Evolutionary conservation across 2,797 vertebrate genomes (phyloP), one percentile per base, ranked within the genome.

Genomic region (Eidolon dupreanum): DNA sequence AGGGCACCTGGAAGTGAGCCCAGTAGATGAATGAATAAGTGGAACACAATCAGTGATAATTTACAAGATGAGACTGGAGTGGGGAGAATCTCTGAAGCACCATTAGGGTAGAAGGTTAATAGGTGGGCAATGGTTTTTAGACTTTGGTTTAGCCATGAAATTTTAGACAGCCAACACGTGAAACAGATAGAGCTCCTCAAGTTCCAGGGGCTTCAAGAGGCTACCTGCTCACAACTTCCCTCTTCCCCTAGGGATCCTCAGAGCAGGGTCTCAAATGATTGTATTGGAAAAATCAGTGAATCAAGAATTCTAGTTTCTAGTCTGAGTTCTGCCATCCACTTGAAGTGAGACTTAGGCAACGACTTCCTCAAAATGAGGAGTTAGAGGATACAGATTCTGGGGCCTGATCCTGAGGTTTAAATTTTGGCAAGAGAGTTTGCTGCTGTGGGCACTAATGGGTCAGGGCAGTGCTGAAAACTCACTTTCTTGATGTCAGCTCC

Each of bases 401-500:
- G 43, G 41, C n/a, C 16, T 7, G 43, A 61, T 28, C 43, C 28
- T 85, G 65, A 92, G 68, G 59, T 31, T 93, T 73, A 8, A 63
- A 53, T 82, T 92, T 81, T 15, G 36, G 57, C 31, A 26, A 66
- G n/a, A 43, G 51, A 16, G 13, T 28, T 46, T 73, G 51, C 73
- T 82, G 63, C 43, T 6, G 0, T 9, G 33, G 75, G 43, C 10
- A n/a, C 5, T 19, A 71, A 16, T 0, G 49, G 31, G 57, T 46
- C 63, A 41, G 46, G 49, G 28, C 43, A 75, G 81, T 53, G 71
- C 59, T 22, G 22, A 41, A 53, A 59, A 97, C 97, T 98, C 71
- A 98, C 97, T 94, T 97, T 97, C 96, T 97, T 98, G 66, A 81
- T n/a, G 66, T 96, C 96, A n/a, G 93, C 94, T 77, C 93, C 96